Percentiles rank a stretch among this genome's conserved stretches.
phyloP scores from a whole-genome alignment of 1,140 invertebrate genomes.

The Aphaenogaster ashmeadi region DNA sequence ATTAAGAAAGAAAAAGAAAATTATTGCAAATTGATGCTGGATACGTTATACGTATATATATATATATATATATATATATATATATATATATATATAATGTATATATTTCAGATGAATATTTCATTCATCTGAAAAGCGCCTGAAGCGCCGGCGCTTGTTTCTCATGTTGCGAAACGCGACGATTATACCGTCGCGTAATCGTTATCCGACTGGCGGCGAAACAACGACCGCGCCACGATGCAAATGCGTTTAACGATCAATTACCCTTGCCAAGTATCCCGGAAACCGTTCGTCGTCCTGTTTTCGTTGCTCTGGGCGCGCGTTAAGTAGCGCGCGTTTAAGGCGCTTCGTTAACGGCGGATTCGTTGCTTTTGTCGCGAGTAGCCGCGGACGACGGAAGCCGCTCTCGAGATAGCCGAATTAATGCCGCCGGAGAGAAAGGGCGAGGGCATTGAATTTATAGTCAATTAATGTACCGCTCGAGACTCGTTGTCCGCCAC shows the following conservation, averaged over 20 bases:
- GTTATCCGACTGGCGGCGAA: slow-evolving; percentile 29
- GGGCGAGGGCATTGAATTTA: slow-evolving; percentile 77
- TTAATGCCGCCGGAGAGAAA: slow-evolving; percentile 74
- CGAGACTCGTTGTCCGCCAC: slow-evolving; percentile 62
- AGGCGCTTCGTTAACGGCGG: slow-evolving; percentile 56
- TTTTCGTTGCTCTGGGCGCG: slow-evolving; percentile 35
- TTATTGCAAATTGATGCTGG: background rate
- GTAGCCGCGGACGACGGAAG: slow-evolving; percentile 54
- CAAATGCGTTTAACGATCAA: slow-evolving; percentile 60
- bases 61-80: background rate
- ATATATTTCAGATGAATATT: slow-evolving; percentile 28
- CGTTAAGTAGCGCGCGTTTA: slow-evolving; percentile 50
- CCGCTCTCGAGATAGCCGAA: slow-evolving; percentile 78
- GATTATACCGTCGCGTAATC: slow-evolving; percentile 39
- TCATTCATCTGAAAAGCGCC: slow-evolving; percentile 1
- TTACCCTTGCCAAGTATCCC: slow-evolving; percentile 28
- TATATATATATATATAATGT: background rate
- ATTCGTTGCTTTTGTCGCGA: slow-evolving; percentile 53
- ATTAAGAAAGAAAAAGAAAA: background rate
- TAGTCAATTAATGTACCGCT: slow-evolving; percentile 82
- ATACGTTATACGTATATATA: background rate
- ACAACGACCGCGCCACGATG: slow-evolving; percentile 40
- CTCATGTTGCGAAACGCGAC: slow-evolving; percentile 4
- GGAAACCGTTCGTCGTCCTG: slow-evolving; percentile 46
- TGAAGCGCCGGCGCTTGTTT: background rate